A percentile compares a stretch with the other conserved stretches of the same genome.
These are phyloP conservation scores for Rhinophrynus dorsalis DNA, from an alignment of 2,797 vertebrate species.

Conservation along the genomic window DNA sequence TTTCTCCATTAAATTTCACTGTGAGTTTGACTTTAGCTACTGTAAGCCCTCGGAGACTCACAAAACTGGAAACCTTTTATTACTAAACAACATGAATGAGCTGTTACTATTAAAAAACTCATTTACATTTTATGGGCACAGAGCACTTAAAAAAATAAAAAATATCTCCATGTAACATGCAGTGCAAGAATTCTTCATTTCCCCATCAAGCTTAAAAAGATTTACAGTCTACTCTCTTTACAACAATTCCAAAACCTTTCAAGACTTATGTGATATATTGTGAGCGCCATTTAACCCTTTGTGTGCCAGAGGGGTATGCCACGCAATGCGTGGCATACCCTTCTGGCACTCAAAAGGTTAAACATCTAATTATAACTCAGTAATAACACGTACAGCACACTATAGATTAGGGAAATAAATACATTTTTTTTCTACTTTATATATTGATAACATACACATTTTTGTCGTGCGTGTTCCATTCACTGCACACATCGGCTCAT, in stretches of 20 bases:
- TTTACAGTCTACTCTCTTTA: background rate
- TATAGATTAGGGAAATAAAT: background rate
- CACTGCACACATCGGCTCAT: background rate
- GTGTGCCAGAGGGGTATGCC: too few relatives aligned
- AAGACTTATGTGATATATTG: background rate
- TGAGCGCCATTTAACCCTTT: background rate
- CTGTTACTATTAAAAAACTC: constrained; percentile 35
- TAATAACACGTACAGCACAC: background rate
- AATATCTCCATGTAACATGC: background rate
- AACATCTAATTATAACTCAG: too few relatives aligned
- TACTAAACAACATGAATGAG: constrained; percentile 32
- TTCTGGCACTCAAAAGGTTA: too few relatives aligned
- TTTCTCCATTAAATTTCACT: constrained; percentile 29
- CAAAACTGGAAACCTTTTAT: constrained; percentile 29
- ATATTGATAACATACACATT: background rate
- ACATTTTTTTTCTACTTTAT: background rate
- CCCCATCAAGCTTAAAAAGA: background rate
- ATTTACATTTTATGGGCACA: constrained; percentile 35
- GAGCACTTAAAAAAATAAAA: constrained; percentile 10
- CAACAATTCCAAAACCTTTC: background rate
- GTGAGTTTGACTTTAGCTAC: constrained; percentile 35
- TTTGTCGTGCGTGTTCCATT: background rate
- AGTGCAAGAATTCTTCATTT: background rate
- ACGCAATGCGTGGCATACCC: too few relatives aligned
- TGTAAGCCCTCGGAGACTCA: constrained; percentile 24